Conservation (phyloP, 2,888 invertebrate genomes). For the Andrena dorsata region DNA sequence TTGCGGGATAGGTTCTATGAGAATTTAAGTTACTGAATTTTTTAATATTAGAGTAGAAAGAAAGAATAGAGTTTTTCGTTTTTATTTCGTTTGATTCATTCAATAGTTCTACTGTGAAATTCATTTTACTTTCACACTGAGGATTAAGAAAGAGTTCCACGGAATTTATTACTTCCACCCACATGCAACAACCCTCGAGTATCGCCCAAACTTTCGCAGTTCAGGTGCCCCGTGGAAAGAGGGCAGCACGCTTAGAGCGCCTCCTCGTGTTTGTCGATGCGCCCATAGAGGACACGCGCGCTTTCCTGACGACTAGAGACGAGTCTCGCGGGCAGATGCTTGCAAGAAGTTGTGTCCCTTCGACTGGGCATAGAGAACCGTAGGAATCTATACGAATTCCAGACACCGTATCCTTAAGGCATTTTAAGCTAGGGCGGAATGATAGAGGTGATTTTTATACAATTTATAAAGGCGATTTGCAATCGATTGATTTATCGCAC, state of each 20-base stretch:
- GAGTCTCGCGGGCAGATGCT: constrained; percentile 33
- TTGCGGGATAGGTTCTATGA: no score
- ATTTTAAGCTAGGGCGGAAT: constrained; percentile 67
- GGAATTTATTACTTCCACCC: no score
- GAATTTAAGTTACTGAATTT: no score
- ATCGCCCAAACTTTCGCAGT: no score
- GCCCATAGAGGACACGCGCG: constrained; percentile 27
- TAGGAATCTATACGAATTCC: constrained; percentile 64
- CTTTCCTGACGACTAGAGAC: constrained; percentile 39
- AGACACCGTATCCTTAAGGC: constrained; percentile 68
- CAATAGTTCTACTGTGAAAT: no score
- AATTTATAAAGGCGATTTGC: constrained; percentile 75
- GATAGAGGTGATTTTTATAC: constrained; percentile 76
- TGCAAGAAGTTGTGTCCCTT: constrained; percentile 38
- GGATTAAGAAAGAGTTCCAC: no score
- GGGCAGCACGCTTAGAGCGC: not conserved
- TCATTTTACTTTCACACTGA: no score
- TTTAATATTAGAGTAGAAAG: no score
- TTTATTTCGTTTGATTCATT: no score
- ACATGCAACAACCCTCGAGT: no score
- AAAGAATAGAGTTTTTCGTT: no score
- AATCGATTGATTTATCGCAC: constrained; percentile 72
- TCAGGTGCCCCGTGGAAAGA: not conserved
- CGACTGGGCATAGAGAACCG: constrained; percentile 44
- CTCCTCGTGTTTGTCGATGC: constrained; percentile 9